phyloP scores from a whole-genome alignment of 2,797 vertebrate genomes.

The Arctocebus calabarensis region DNA sequence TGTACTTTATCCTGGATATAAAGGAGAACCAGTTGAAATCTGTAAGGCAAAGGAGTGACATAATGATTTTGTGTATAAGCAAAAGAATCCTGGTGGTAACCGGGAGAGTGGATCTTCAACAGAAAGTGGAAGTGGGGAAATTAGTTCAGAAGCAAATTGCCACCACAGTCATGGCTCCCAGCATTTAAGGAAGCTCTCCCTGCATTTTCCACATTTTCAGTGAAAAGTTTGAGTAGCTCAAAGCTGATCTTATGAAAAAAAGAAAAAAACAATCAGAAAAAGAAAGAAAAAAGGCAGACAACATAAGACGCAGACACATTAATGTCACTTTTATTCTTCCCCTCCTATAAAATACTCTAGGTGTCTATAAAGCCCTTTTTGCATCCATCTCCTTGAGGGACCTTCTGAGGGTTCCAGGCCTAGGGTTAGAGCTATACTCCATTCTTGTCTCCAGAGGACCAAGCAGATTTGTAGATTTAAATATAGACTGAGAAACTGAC shows the following conservation, averaged over 20 bases:
- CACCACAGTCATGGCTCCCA: background rate
- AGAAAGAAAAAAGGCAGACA: background rate
- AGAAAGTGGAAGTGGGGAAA: background rate
- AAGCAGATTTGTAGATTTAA: background rate
- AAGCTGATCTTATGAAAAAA: background rate
- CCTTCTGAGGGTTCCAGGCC: background rate
- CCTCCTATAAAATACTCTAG: background rate
- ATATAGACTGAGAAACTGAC: background rate
- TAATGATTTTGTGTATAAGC: background rate
- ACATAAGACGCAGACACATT: background rate
- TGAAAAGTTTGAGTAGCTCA: background rate
- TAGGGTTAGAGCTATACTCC: background rate
- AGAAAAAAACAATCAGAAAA: background rate
- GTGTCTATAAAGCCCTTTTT: background rate
- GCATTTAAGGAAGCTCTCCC: background rate
- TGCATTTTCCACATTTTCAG: conserved; percentile 4
- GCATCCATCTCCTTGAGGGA: background rate
- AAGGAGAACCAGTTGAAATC: background rate
- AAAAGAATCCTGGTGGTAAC: background rate
- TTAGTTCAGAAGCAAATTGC: background rate
- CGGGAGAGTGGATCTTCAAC: background rate
- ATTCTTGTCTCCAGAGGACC: background rate
- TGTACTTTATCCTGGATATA: background rate
- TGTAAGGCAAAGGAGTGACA: background rate
- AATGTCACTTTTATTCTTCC: background rate